These are phyloP conservation scores for Melipona quadrifasciata DNA, from an alignment of 1,140 invertebrate genomes.

Conservation along the genomic window DNA sequence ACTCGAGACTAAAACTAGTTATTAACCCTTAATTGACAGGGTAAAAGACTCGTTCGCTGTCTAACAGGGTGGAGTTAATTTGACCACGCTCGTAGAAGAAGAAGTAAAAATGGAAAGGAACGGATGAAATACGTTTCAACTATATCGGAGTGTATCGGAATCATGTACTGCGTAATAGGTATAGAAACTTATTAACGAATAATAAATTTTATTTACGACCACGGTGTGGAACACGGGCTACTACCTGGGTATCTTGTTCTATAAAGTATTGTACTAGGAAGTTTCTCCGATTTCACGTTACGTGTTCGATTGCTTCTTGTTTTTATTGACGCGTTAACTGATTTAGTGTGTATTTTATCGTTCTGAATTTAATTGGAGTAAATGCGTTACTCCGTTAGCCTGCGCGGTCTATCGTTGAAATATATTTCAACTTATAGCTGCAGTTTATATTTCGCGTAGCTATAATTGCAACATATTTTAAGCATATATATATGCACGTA, in stretches of 20 bases:
- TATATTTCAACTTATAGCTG: no score
- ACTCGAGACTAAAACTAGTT: conserved; percentile 9
- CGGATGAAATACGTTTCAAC: no score
- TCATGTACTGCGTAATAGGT: not conserved
- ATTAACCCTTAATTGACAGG: conserved; percentile 26
- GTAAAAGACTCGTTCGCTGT: not conserved
- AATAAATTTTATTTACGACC: conserved; percentile 9
- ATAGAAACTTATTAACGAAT: conserved; percentile 2
- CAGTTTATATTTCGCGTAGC: not conserved
- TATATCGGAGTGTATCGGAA: no score
- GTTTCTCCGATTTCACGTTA: not conserved
- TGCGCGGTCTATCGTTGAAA: not conserved
- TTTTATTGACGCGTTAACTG: not conserved
- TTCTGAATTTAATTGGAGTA: not conserved
- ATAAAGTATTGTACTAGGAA: not conserved
- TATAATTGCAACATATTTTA: not conserved
- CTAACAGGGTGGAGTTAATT: not conserved
- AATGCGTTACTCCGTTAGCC: not conserved
- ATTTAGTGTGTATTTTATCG: not conserved
- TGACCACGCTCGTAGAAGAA: no score
- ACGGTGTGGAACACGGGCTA: no score
- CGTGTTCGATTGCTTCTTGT: not conserved
- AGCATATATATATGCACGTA: no score
- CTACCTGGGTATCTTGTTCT: not conserved
- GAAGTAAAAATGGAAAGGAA: no score